A percentile compares a stretch with the other conserved stretches of the same genome.
Conservation (phyloP, 2,113 vertebrate species). For the Plotosus lineatus region DNA sequence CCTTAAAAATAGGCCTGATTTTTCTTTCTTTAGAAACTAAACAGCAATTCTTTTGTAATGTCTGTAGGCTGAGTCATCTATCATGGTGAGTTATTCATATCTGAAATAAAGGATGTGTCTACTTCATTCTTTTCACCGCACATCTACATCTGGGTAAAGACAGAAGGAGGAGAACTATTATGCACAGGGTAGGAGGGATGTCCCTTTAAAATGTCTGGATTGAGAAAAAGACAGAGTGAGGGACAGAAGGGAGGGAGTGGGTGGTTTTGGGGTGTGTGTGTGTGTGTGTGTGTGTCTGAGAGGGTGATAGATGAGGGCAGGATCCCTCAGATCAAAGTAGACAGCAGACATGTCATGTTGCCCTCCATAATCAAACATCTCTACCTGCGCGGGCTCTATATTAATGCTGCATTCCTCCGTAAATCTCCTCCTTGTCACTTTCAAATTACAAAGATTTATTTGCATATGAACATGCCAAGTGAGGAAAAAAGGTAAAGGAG, state of each 20-base stretch:
- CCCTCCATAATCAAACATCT: constrained; percentile 72
- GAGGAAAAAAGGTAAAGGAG: constrained; percentile 60
- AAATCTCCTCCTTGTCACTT: constrained; percentile 83
- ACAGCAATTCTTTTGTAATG: constrained; percentile 28
- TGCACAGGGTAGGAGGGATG: constrained; percentile 20
- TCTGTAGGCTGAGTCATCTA: constrained; percentile 38
- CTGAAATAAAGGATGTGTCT: constrained; percentile 36
- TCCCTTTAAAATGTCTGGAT: constrained; percentile 35
- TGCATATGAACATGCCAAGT: constrained; percentile 79
- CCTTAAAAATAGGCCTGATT: constrained; percentile 21
- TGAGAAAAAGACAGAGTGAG: constrained; percentile 10
- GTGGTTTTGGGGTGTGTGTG: constrained; percentile 12
- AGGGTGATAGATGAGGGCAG: constrained; percentile 19
- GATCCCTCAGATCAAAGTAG: constrained; percentile 65
- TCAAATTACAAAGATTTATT: constrained; percentile 88
- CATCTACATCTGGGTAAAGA: constrained; percentile 39
- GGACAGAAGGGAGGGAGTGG: not conserved
- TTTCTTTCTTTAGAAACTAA: constrained; percentile 30
- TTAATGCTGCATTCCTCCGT: constrained; percentile 67
- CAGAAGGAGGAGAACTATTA: constrained; percentile 33
- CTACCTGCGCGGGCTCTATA: constrained; percentile 62
- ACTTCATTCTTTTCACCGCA: constrained; percentile 24
- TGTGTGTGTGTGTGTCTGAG: constrained; percentile 19
- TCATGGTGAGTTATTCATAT: constrained; percentile 41
- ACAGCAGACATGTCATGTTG: constrained; percentile 65